Evolutionary conservation across 2,888 invertebrate species (phyloP).

Genomic region (Brassicogethes aeneus): DNA sequence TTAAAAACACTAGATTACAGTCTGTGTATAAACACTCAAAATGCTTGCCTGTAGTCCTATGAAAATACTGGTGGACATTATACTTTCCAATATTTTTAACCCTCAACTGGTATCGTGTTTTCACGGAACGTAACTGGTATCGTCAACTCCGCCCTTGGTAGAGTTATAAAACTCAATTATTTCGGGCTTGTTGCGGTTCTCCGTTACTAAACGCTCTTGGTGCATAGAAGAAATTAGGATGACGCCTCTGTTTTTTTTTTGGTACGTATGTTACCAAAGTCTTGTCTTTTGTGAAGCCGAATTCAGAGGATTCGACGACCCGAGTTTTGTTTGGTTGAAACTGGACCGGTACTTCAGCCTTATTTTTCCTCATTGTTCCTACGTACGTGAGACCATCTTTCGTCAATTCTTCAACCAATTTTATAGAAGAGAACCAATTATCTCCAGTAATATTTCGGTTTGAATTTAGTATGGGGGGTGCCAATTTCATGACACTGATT

Average conservation of each 20-base stretch:
- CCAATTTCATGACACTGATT: constrained; percentile 14
- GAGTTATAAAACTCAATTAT: too few relatives aligned
- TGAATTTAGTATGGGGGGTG: constrained; percentile 13
- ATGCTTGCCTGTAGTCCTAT: too few relatives aligned
- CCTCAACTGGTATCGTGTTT: too few relatives aligned
- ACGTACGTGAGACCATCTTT: constrained; percentile 18
- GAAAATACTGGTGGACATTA: too few relatives aligned
- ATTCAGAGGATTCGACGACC: constrained; percentile 13
- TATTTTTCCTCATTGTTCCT: constrained; percentile 25
- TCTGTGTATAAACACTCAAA: too few relatives aligned
- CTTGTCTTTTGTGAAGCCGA: constrained; percentile 17
- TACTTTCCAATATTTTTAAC: too few relatives aligned
- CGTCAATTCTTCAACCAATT: constrained; percentile 14
- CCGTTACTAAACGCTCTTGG: too few relatives aligned
- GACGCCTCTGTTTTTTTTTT: constrained; percentile 18
- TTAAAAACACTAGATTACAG: too few relatives aligned
- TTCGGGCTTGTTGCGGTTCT: too few relatives aligned
- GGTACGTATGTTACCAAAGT: constrained; percentile 18
- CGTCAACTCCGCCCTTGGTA: too few relatives aligned
- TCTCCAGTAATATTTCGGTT: constrained; percentile 22
- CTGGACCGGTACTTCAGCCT: constrained; percentile 22
- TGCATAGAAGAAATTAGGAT: constrained; percentile 20
- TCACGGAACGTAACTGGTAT: too few relatives aligned
- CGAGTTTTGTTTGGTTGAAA: constrained; percentile 19
- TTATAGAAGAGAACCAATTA: constrained; percentile 20